Evolutionary conservation across 2,888 invertebrate genomes (phyloP).

Genomic region (Mechanitis mazaeus): DNA sequence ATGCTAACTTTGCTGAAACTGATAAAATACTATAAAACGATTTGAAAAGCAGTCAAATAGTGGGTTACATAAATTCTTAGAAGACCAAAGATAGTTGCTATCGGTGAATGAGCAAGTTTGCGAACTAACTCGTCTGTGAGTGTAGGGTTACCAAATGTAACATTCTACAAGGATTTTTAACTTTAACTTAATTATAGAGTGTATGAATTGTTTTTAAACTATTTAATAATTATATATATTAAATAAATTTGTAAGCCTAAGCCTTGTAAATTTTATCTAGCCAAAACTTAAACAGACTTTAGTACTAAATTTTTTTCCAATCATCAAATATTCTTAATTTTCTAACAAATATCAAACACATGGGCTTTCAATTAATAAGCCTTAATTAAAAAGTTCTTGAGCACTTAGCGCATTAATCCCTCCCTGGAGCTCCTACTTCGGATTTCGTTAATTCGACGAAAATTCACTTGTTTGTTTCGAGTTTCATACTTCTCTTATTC

Average conservation of each 20-base stretch:
- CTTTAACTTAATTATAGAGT: background rate
- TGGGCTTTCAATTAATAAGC: constrained; percentile 15
- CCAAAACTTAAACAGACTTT: too few relatives aligned
- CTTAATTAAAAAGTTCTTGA: constrained; percentile 22
- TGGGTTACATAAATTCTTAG: constrained; percentile 24
- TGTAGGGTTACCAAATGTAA: constrained; percentile 15
- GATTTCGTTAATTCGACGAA: constrained; percentile 17
- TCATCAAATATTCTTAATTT: too few relatives aligned
- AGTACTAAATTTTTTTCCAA: too few relatives aligned
- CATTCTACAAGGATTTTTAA: background rate
- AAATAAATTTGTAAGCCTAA: too few relatives aligned
- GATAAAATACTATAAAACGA: constrained; percentile 10
- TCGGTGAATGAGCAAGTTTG: constrained; percentile 25
- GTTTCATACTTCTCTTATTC: constrained; percentile 7
- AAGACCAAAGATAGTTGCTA: constrained; percentile 25
- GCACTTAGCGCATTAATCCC: constrained; percentile 17
- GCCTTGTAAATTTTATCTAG: too few relatives aligned
- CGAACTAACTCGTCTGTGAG: constrained; percentile 20
- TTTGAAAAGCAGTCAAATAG: constrained; percentile 24
- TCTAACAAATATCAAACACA: constrained; percentile 16
- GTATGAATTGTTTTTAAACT: too few relatives aligned
- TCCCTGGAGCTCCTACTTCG: constrained; percentile 12
- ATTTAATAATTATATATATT: too few relatives aligned
- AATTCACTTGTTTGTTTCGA: constrained; percentile 19
- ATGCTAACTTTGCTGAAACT: background rate